These are phyloP conservation scores for chimpanzee (Pan troglodytes) DNA, from an alignment of 2,113 vertebrate species.

Conservation along the genomic window NHGRI_mPanTro3-v2.1_pri NC_072421.2:42147001-42147500, in stretches of 20 bases:
- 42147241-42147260: neutral
- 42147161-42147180: neutral
- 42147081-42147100: constrained; percentile 24
- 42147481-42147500: neutral
- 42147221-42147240: constrained; percentile 1
- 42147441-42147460: neutral
- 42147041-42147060: neutral
- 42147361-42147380: neutral
- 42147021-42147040: neutral
- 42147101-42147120: constrained; percentile 15
- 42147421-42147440: neutral
- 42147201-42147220: neutral
- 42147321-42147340: constrained; percentile 27
- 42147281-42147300: constrained; percentile 25
- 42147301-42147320: neutral
- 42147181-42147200: neutral
- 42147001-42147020: neutral
- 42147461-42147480: neutral
- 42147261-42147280: neutral
- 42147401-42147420: constrained; percentile 17
- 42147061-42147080: neutral
- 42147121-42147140: neutral
- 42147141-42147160: neutral
- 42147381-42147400: constrained; percentile 18
- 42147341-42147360: constrained; percentile 46